Evolutionary conservation across 2,797 vertebrate species (phyloP).

Genomic region (Anniella stebbinsi): DNA sequence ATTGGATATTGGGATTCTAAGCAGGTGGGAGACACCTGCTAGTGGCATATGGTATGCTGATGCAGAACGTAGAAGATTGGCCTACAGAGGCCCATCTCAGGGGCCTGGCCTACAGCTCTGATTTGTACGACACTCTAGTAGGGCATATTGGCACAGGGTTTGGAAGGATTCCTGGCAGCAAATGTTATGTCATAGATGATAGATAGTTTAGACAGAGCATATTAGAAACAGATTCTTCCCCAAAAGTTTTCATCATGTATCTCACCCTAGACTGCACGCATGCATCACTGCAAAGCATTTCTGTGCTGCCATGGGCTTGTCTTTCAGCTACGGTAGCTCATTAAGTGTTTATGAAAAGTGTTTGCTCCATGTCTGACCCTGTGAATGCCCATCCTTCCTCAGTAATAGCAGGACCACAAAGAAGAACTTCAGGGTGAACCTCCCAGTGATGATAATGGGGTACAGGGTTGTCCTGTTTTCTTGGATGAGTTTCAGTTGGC

Average conservation of each 20-base stretch:
- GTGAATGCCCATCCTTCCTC: not conserved
- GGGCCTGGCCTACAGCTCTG: not conserved
- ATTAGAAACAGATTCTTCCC: slow-evolving; percentile 11
- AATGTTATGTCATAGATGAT: not conserved
- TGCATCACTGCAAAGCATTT: not conserved
- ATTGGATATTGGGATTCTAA: slow-evolving; percentile 62
- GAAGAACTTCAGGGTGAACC: not conserved
- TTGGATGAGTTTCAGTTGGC: too few species aligned
- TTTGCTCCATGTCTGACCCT: not conserved
- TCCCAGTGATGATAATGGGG: too few species aligned
- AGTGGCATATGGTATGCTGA: slow-evolving; percentile 25
- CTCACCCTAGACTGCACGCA: rapidly evolving
- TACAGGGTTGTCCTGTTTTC: too few species aligned
- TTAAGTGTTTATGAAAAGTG: not conserved
- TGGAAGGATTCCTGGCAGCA: not conserved
- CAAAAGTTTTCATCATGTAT: not conserved
- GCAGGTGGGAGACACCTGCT: slow-evolving; percentile 63
- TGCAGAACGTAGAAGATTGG: not conserved
- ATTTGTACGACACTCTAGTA: not conserved
- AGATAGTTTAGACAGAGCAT: not conserved
- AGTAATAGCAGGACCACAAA: not conserved
- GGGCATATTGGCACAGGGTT: not conserved
- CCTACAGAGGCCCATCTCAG: not conserved
- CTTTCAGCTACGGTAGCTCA: not conserved
- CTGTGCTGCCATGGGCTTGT: not conserved